Evolutionary conservation across 2,888 invertebrate genomes (phyloP), one percentile per base, ranked within the genome.

Genomic region (Dendrolimus pini): DNA sequence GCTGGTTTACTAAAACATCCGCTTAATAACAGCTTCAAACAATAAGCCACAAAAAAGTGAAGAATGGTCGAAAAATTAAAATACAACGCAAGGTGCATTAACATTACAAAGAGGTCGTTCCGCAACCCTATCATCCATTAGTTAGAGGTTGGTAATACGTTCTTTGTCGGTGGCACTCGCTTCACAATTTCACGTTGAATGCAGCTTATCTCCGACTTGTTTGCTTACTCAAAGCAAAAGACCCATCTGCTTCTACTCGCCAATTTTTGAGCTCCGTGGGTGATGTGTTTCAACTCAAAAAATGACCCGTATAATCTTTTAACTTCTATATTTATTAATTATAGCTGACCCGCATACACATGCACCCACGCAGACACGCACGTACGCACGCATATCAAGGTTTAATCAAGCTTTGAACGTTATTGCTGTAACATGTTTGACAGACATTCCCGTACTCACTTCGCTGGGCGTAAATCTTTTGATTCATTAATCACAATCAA

Each of bases 151-250:
- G 85, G 86, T 84, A 88, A 88, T 86, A 87, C 83, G 78, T 83
- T 82, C 83, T 87, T 88, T 89, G 86, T 88, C 72, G 76, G 71
- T 61, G 66, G 65, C 72, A 69, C 82, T 77, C 76, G 68, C 56
- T 83, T 85, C 77, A 88, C 84, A 85, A 85, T 86, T 85, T 83
- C 65, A 74, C 79, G 75, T 73, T 89, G 86, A 89, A 89, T 88
- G 81, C 83, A 80, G 77, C 85, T 85, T 85, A 85, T 85, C 87
- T 85, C 77, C 75, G 74, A 70, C 74, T 69, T 87, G 85, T 88
- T 87, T 89, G 83, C 82, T 74, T 73, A 71, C 78, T 69, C 66
- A 60, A 76, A 75, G 54, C 52, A 75, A 83, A 84, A 80, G 80
- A 78, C 75, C 75, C 65, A 58, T 62, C 63, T 60, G 62, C 59